A percentile compares a stretch with the other conserved stretches of the same genome.
phyloP scores from a whole-genome alignment of 2,888 invertebrate species.

The Campoplex nolae region DNA sequence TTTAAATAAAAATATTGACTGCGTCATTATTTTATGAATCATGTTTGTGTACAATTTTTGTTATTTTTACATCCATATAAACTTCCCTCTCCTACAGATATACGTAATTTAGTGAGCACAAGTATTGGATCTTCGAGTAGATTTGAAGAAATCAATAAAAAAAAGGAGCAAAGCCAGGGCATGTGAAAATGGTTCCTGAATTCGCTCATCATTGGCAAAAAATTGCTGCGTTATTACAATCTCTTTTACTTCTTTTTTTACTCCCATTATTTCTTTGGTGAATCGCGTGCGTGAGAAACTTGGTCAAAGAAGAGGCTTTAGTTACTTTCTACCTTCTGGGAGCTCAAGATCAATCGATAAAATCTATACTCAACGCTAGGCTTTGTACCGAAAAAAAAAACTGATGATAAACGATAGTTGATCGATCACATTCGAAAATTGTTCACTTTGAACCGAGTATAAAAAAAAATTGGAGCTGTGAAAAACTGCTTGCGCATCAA shows the following conservation, averaged over 20 bases:
- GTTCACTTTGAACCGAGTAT: background rate
- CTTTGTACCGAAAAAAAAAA: background rate
- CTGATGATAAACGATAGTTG: background rate
- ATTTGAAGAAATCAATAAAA: background rate
- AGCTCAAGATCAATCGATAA: constrained; percentile 8
- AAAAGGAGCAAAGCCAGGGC: background rate
- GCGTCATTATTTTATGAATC: background rate
- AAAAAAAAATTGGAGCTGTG: background rate
- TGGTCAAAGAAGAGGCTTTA: constrained; percentile 18
- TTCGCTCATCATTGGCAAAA: constrained; percentile 7
- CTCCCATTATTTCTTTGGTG: constrained; percentile 3
- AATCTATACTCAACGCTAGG: background rate
- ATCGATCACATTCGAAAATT: background rate
- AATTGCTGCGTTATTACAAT: constrained; percentile 7
- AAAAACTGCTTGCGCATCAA: background rate
- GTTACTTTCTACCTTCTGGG: constrained; percentile 53
- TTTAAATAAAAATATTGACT: background rate
- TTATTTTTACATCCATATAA: background rate
- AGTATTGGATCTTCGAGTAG: background rate
- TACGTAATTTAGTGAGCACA: background rate
- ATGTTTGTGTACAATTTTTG: background rate
- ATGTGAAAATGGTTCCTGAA: background rate
- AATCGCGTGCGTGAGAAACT: constrained; percentile 30
- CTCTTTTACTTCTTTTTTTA: background rate
- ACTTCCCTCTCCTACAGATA: background rate